phyloP scores from a whole-genome alignment of 2,888 invertebrate genomes.

The Cybosia mesomella region DNA sequence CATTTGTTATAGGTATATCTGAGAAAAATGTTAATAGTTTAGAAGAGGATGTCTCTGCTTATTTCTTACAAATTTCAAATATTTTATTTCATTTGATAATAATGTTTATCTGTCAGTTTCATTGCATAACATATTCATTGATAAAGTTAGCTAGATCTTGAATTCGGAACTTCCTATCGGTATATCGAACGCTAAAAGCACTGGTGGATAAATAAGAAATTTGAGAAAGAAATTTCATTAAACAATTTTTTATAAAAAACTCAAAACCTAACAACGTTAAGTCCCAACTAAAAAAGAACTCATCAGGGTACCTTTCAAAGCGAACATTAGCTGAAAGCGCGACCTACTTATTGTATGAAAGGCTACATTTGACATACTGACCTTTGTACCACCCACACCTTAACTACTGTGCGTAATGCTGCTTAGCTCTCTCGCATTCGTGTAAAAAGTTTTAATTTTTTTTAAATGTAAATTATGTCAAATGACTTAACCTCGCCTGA shows the following conservation, averaged over 20 bases:
- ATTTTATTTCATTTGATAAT: too few relatives aligned
- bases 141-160: too few relatives aligned
- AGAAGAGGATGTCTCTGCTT: too few relatives aligned
- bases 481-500: too few relatives aligned
- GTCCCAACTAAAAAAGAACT: slow-evolving; percentile 1
- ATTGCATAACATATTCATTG: too few relatives aligned
- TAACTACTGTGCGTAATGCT: slow-evolving; percentile 24
- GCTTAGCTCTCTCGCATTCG: slow-evolving; percentile 10
- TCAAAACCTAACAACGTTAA: slow-evolving; percentile 16
- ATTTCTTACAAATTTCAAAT: too few relatives aligned
- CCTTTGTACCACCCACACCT: slow-evolving; percentile 23
- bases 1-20: too few relatives aligned
- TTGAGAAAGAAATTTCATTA: neutral
- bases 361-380: slow-evolving; percentile 46
- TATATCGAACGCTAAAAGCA: too few relatives aligned
- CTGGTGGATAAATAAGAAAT: too few relatives aligned
- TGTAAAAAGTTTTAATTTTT: neutral
- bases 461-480: neutral
- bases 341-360: slow-evolving; percentile 45
- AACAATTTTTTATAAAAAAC: neutral
- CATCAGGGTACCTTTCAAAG: slow-evolving; percentile 32
- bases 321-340: slow-evolving; percentile 42
- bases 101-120: too few relatives aligned
- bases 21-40: too few relatives aligned
- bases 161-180: too few relatives aligned